Base-by-base conservation (phyloP, 92 coral and sea anemone species). In the Diadumene lineata region DNA sequence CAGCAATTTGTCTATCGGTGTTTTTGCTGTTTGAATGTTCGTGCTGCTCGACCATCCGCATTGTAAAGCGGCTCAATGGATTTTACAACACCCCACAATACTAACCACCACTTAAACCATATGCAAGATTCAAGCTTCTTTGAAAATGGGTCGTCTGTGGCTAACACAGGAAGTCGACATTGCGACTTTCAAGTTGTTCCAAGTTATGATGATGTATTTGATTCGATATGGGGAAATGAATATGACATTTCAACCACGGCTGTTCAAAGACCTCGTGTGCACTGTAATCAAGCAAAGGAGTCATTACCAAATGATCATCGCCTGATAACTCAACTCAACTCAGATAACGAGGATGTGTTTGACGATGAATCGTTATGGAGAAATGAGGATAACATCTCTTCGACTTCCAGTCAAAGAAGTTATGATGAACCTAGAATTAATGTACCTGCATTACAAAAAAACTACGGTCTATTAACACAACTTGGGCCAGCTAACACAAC, bases 141-240 rank as follows among this genome's bases (percentile, higher is more conserved):
- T 31, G 68, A 62, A 62, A 62, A 62, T 43, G 31, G 31, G 43
- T 4, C 21, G 31, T 11, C 27, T 7, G 7, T 8, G 65, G 7
- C 65, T 21, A 10, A 1, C 15, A 23, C 18, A 11, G 4, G 68
- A 7, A 22, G n/a, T 62, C 43, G 18, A 1, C 13, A 72, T 11
- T 30, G 23, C 31, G 77, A 61, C 29, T 24, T 72, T 0, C 77
- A 72, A 72, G 77, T 72, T 11, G 77, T 72, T 8, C 77, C 77
- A 44, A 56, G 75, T 11, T 46, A 28, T 43, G 33, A 56, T 10
- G 77, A 56, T 19, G 33, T 56, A 1, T 27, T 53, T 57, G 66
- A 56, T n/a, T 53, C 74, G 7, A 9, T 28, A 44, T 69, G 46
- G 46, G 11, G 34, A 0, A 31, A 48, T 18, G 33, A 1, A 31